Conservation (phyloP, 92 coral and sea anemone species). For the Siderastrea siderea region DNA sequence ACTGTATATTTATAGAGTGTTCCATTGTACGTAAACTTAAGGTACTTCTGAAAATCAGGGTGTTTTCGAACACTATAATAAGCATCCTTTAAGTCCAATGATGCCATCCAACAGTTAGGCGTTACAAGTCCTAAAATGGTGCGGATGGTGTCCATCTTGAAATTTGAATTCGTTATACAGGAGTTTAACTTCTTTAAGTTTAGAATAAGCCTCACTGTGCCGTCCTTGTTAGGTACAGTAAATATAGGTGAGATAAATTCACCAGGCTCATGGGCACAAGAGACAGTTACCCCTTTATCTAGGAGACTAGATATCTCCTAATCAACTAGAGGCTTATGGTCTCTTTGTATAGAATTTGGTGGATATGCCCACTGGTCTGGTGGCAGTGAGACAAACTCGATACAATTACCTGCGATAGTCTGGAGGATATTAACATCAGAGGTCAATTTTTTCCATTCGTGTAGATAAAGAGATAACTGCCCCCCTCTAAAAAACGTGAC, state of each 20-base stretch:
- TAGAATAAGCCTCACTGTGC: conserved; percentile 54
- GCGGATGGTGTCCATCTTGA: conserved; percentile 65
- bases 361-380: neutral
- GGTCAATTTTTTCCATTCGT: conserved; percentile 2
- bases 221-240: conserved; percentile 67
- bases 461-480: conserved; percentile 19
- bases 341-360: neutral
- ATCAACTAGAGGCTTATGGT: neutral
- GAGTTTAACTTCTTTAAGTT: conserved; percentile 63
- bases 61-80: conserved; percentile 26
- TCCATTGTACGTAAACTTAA: neutral
- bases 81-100: conserved; percentile 67
- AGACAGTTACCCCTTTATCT: conserved; percentile 30
- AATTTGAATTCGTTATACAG: conserved; percentile 44
- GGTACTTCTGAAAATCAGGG: neutral
- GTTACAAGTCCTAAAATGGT: conserved; percentile 40
- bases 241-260: conserved; percentile 73
- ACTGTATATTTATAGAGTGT: neutral
- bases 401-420: neutral
- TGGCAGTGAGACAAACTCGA: neutral
- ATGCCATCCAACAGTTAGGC: conserved; percentile 49
- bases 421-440: conserved; percentile 1
- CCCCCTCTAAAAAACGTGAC: conserved; percentile 27
- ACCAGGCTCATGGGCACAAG: conserved; percentile 36
- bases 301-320: conserved; percentile 25